Evolutionary conservation across 2,797 vertebrate species (phyloP).

Genomic region (Remorina albescens): DNA sequence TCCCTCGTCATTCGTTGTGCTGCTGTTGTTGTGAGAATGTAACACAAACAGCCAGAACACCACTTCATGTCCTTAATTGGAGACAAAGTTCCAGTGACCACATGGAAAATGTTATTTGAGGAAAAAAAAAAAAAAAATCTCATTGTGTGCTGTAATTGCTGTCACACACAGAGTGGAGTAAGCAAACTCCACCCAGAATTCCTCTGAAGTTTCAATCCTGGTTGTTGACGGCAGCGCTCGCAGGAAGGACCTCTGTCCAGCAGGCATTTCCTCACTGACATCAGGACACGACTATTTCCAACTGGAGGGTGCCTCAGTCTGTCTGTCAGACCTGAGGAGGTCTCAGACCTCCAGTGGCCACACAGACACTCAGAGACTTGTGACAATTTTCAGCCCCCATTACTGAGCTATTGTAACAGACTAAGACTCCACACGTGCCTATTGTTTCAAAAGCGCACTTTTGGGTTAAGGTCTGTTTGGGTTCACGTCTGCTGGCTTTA

Average conservation of each 20-base stretch:
- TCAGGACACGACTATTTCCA: constrained; percentile 74
- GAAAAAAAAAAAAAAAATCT: constrained; percentile 52
- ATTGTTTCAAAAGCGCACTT: background rate
- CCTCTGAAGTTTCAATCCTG: constrained; percentile 69
- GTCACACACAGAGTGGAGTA: constrained; percentile 40
- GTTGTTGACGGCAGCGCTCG: constrained; percentile 49
- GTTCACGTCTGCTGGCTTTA: background rate
- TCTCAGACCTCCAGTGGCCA: constrained; percentile 20
- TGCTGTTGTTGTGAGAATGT: constrained; percentile 27
- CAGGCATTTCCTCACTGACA: constrained; percentile 84
- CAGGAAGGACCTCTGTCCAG: constrained; percentile 80
- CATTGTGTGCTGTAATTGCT: constrained; percentile 56
- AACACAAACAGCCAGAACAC: constrained; percentile 33
- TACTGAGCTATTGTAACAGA: constrained; percentile 6
- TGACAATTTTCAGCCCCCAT: background rate
- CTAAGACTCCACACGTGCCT: background rate
- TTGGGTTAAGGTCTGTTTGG: background rate
- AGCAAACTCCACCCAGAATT: constrained; percentile 77
- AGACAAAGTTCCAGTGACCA: constrained; percentile 50
- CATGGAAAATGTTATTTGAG: constrained; percentile 74
- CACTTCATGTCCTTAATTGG: constrained; percentile 66
- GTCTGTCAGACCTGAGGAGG: constrained; percentile 40
- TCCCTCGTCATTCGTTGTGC: constrained; percentile 27
- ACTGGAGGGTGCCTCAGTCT: constrained; percentile 53
- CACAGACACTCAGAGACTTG: constrained; percentile 17